A percentile compares a stretch with the other conserved stretches of the same genome.
phyloP scores from a whole-genome alignment of 2,888 invertebrate species.

The Harpalus rubripes region DNA sequence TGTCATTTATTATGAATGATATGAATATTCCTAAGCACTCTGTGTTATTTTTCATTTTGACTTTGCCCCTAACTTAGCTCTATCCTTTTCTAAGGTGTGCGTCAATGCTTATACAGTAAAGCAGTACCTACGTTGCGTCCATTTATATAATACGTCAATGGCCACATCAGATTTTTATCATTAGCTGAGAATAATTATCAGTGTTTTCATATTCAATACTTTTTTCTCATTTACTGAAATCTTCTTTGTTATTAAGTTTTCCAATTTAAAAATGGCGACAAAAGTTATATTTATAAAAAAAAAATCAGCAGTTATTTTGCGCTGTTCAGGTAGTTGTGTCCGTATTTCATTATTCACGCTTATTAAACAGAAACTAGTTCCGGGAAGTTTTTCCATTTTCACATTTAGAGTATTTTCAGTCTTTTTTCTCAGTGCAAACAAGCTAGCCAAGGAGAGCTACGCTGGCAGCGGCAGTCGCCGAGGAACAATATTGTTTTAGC shows the following conservation, averaged over 20 bases:
- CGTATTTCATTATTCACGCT: constrained; percentile 66
- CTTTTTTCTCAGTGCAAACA: constrained; percentile 45
- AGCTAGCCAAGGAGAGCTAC: constrained; percentile 16
- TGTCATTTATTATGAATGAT: too few species aligned
- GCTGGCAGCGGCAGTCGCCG: constrained; percentile 8
- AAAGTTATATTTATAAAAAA: constrained; percentile 33
- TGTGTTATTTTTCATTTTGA: too few species aligned
- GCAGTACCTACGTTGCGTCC: too few species aligned
- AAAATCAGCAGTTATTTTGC: background rate
- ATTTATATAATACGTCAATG: too few species aligned
- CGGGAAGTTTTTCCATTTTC: constrained; percentile 64
- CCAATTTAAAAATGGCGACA: constrained; percentile 19
- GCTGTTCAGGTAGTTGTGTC: background rate
- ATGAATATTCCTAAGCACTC: too few species aligned
- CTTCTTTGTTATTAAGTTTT: constrained; percentile 10
- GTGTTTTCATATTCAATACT: background rate
- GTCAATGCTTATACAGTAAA: too few species aligned
- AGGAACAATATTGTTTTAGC: constrained; percentile 61
- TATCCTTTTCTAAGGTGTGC: too few species aligned
- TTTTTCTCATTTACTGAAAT: background rate
- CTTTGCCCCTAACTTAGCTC: too few species aligned
- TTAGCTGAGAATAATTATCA: background rate
- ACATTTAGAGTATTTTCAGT: constrained; percentile 57
- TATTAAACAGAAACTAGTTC: constrained; percentile 66
- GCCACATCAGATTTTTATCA: too few species aligned